Evolutionary conservation across 2,113 vertebrate species (phyloP).

Genomic region (Glareola pratincola): DNA sequence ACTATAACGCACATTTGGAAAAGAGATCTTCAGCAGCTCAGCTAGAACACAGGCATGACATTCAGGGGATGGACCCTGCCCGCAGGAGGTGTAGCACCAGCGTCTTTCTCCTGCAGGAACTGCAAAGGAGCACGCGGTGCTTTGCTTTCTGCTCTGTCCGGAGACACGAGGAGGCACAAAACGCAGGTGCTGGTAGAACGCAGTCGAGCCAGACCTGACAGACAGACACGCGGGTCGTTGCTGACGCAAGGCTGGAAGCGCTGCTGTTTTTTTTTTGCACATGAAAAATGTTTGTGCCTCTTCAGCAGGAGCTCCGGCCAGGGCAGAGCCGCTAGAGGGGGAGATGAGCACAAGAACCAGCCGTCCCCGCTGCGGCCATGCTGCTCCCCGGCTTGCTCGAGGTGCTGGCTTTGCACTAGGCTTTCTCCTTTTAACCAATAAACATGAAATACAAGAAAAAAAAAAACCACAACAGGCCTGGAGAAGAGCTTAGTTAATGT

Average conservation of each 20-base stretch:
- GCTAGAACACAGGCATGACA: not conserved
- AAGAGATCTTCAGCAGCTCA: not conserved
- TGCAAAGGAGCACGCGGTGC: not conserved
- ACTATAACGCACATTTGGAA: not conserved
- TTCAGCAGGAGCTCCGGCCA: not conserved
- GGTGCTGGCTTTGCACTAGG: not conserved
- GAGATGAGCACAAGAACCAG: not conserved
- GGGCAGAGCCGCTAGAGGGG: not conserved
- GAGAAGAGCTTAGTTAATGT: not conserved
- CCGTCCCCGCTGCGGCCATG: rapidly evolving
- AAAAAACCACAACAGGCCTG: not conserved
- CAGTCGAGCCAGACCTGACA: not conserved
- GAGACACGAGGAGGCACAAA: not conserved
- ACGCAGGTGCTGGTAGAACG: rapidly evolving
- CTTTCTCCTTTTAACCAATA: not conserved
- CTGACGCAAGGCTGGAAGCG: not conserved
- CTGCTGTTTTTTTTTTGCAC: not conserved
- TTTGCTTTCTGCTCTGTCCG: not conserved
- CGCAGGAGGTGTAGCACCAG: not conserved
- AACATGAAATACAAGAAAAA: not conserved
- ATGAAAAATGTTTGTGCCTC: not conserved
- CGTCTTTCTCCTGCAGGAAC: not conserved
- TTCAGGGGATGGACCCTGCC: not conserved
- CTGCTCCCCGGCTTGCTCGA: not conserved
- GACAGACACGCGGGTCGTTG: rapidly evolving